phyloP scores from a whole-genome alignment of 2,113 vertebrate species.

The Colossoma macropomum region DNA sequence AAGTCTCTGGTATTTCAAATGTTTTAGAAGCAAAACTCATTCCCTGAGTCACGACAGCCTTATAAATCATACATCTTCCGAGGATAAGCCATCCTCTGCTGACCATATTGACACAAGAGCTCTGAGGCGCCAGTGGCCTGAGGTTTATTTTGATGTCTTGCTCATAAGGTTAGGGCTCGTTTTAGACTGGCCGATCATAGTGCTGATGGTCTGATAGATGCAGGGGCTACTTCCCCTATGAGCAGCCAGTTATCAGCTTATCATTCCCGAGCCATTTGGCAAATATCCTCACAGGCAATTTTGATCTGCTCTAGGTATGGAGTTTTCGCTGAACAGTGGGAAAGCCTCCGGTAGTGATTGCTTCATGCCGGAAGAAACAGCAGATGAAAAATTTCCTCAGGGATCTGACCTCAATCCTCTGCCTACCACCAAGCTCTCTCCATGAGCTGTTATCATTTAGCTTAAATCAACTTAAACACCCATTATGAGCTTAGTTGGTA shows the following conservation, averaged over 20 bases:
- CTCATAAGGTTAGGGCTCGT: background rate
- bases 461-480: conserved; percentile 59
- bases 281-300: background rate
- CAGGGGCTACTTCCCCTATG: background rate
- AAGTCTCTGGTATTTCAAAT: background rate
- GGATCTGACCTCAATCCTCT: conserved; percentile 65
- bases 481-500: conserved; percentile 72
- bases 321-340: background rate
- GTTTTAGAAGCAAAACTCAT: background rate
- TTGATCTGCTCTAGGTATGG: background rate
- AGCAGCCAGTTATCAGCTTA: conserved; percentile 4
- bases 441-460: conserved; percentile 64
- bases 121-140: background rate
- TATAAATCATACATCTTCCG: background rate
- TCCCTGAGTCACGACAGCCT: background rate
- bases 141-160: conserved; percentile 12
- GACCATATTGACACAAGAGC: background rate
- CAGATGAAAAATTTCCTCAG: conserved; percentile 7
- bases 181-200: background rate
- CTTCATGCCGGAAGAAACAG: conserved; percentile 1
- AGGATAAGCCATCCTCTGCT: background rate
- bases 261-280: conserved; percentile 9
- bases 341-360: background rate
- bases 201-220: background rate
- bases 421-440: conserved; percentile 48